Base-by-base conservation (phyloP, 2,888 invertebrate genomes). In the Zygothrica quintamaculata region DNA sequence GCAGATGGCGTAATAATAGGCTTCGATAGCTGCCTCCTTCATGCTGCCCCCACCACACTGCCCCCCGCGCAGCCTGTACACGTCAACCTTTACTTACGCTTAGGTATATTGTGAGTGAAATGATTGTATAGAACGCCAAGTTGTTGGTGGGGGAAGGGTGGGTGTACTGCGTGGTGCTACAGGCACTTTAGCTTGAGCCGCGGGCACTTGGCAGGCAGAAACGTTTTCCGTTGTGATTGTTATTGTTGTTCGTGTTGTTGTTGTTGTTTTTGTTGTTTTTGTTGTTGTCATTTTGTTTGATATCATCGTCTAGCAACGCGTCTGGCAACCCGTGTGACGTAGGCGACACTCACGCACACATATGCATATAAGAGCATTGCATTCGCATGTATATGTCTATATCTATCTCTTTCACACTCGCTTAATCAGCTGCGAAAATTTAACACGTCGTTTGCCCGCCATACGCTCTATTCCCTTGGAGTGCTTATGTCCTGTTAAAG, bases 271-370 rank as follows among this genome's bases (percentile, higher is more conserved):
- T 52, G 36, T 31, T 34, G 53, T 11, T 53, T 33, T 55, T 52
- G 60, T 64, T 61, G 62, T 52, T 73, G 64, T 60, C 65, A 69
- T 72, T 84, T 70, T 84, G 85, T 73, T 82, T 73, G 85, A 85
- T 85, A 82, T 69, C 72, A 80, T 77, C 84, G 82, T 84, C 82
- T 84, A 80, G 86, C 78, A 76, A 77, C 80, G 80, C 51, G 84
- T 85, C 80, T 85, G 80, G 74, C 74, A 65, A 53, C 33, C 71
- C 50, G 37, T 42, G 58, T 67, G 76, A 61, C 57, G 76, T 60
- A 73, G 68, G 61, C 58, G 25, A 34, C 15, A 31, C 37, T 1
- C 53, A 15, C 55, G 57, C 53, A 26, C 50, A 47, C 36, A 53
- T 36, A 18, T 52, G 33, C 16, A 11, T n/a, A n/a, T n/a, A n/a